Evolutionary conservation across 2,888 invertebrate genomes (phyloP).

Genomic region (Eristalinus aeneus): DNA sequence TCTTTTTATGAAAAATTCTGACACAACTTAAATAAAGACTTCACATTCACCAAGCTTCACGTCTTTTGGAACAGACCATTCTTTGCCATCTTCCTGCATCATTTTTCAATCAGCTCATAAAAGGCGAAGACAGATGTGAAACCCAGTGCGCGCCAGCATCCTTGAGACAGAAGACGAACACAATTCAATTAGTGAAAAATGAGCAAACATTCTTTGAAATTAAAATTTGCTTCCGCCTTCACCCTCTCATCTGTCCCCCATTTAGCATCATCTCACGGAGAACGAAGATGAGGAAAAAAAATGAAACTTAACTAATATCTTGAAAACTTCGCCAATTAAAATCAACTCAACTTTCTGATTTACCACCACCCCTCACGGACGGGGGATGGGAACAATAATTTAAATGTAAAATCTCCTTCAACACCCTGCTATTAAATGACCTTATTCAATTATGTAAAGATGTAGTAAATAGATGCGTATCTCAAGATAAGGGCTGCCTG

Average conservation of each 20-base stretch:
- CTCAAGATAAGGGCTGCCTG: not conserved
- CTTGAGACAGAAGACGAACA: not conserved
- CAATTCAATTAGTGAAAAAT: not conserved
- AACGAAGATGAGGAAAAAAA: not conserved
- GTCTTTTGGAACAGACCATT: no score
- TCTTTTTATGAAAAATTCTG: no score
- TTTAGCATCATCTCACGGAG: not conserved
- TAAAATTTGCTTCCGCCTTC: not conserved
- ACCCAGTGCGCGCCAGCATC: not conserved
- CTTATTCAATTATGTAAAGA: slow-evolving; percentile 27
- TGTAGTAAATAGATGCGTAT: slow-evolving; percentile 11
- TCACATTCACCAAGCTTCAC: no score
- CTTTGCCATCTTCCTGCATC: no score
- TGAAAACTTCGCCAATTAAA: slow-evolving; percentile 20
- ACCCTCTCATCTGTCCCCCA: not conserved
- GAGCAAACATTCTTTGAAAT: not conserved
- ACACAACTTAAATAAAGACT: no score
- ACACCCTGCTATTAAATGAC: slow-evolving; percentile 7
- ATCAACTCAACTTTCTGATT: not conserved
- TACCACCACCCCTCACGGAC: no score
- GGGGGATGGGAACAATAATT: slow-evolving; percentile 16
- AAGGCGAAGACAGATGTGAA: not conserved
- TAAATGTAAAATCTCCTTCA: not conserved
- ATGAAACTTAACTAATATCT: not conserved
- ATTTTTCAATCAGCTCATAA: no score